These are phyloP conservation scores for Ranitomeya variabilis DNA, from an alignment of 2,113 vertebrate species.

Conservation along the genomic window DNA sequence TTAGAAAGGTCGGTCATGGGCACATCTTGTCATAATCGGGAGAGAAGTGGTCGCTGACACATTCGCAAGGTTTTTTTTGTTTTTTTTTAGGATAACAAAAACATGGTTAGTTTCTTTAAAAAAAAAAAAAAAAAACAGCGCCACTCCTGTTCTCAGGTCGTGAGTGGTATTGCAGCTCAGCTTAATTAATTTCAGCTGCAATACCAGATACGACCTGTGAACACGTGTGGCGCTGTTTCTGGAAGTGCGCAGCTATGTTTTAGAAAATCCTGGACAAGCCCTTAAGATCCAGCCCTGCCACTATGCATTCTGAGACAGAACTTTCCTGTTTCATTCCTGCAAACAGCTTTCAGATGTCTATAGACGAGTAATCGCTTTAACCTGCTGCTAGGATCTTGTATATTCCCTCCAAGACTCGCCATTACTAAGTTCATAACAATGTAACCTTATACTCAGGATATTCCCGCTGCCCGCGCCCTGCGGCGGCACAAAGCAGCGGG, in stretches of 20 bases:
- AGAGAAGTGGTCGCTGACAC: too few relatives aligned
- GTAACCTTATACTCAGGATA: slow-evolving; percentile 55
- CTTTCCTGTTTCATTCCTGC: not conserved
- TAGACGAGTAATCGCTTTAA: slow-evolving; percentile 52
- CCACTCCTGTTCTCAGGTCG: not conserved
- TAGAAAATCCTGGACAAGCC: not conserved
- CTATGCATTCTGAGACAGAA: slow-evolving; percentile 10
- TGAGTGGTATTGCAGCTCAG: not conserved
- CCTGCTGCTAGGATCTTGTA: slow-evolving; percentile 52
- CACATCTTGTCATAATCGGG: too few relatives aligned
- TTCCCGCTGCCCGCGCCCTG: slow-evolving; percentile 44
- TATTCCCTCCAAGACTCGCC: slow-evolving; percentile 45
- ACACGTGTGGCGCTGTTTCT: not conserved
- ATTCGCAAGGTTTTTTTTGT: too few relatives aligned
- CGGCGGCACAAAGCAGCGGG: slow-evolving; percentile 21
- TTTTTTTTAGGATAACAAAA: not conserved
- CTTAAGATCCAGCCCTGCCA: slow-evolving; percentile 7
- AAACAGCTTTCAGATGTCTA: slow-evolving; percentile 16
- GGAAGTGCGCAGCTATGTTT: not conserved
- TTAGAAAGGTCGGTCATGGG: too few relatives aligned
- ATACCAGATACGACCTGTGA: not conserved
- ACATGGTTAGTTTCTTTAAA: too few relatives aligned
- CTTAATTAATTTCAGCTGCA: not conserved
- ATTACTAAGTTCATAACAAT: slow-evolving; percentile 51
- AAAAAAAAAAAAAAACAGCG: not conserved